Percentiles rank a stretch among this genome's conserved stretches.
Evolutionary conservation across 2,888 invertebrate species (phyloP).

Genomic region (Sthenelais limicola): DNA sequence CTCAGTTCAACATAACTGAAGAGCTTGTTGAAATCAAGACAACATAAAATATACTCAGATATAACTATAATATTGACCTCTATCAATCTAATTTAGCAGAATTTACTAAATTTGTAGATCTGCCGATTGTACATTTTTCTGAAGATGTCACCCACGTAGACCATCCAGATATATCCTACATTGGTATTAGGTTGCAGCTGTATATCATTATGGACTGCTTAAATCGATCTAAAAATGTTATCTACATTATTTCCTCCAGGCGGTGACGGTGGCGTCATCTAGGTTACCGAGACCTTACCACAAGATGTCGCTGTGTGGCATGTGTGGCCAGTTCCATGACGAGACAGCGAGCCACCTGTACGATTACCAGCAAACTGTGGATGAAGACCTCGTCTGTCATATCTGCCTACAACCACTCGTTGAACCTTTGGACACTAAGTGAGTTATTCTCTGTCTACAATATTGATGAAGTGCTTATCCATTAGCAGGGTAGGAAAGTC

Average conservation of each 20-base stretch:
- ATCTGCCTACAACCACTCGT: slow-evolving; percentile 74
- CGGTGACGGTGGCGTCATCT: not conserved
- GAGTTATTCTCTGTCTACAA: no score
- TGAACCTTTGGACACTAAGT: slow-evolving; percentile 71
- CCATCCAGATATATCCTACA: no score
- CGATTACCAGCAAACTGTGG: slow-evolving; percentile 73
- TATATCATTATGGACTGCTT: no score
- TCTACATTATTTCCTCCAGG: not conserved
- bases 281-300: slow-evolving; percentile 25
- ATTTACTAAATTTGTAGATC: no score
- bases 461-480: no score
- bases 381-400: slow-evolving; percentile 73
- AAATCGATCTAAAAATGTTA: no score
- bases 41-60: not conserved
- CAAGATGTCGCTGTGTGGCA: slow-evolving; percentile 57
- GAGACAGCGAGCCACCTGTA: slow-evolving; percentile 70
- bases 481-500: no score
- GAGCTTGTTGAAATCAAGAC: not conserved
- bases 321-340: slow-evolving; percentile 69
- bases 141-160: no score
- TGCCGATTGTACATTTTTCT: no score
- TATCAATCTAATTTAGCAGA: not conserved
- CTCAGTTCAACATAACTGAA: not conserved
- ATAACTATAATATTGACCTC: not conserved
- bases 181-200: no score